Percentiles rank a stretch among this genome's conserved stretches.
phyloP scores from a whole-genome alignment of 2,888 invertebrate species.

The Lysandra coridon region DNA sequence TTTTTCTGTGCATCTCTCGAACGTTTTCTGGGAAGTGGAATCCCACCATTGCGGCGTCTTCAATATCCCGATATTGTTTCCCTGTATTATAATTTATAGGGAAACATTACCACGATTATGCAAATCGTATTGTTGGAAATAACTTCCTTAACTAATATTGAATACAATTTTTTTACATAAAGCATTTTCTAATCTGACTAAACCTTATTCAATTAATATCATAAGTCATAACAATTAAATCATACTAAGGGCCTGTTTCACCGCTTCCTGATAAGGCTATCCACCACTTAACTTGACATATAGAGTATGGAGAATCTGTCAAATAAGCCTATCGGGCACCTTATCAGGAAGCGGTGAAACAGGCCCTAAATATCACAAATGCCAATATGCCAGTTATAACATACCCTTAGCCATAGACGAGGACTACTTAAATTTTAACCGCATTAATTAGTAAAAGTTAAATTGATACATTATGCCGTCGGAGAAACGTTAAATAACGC shows the following conservation, averaged over 20 bases:
- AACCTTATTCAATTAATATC: no score
- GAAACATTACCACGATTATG: background rate
- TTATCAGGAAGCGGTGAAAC: no score
- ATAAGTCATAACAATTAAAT: no score
- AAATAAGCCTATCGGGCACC: no score
- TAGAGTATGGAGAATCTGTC: no score
- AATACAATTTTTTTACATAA: no score
- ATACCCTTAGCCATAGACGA: background rate
- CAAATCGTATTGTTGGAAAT: background rate
- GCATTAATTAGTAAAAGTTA: constrained; percentile 31
- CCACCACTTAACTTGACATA: no score
- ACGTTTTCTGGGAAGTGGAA: background rate
- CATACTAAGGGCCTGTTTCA: no score
- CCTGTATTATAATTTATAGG: background rate
- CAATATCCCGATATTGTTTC: background rate
- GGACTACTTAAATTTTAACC: background rate
- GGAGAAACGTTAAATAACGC: constrained; percentile 37
- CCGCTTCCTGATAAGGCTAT: no score
- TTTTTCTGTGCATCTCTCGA: background rate
- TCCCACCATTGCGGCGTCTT: background rate
- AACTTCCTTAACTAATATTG: background rate
- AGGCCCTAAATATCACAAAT: background rate
- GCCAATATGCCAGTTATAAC: background rate
- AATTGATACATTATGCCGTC: constrained; percentile 34
- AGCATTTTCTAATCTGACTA: no score